Evolutionary conservation across 1,140 invertebrate species (phyloP).

Genomic region (Saxidomus purpurata): DNA sequence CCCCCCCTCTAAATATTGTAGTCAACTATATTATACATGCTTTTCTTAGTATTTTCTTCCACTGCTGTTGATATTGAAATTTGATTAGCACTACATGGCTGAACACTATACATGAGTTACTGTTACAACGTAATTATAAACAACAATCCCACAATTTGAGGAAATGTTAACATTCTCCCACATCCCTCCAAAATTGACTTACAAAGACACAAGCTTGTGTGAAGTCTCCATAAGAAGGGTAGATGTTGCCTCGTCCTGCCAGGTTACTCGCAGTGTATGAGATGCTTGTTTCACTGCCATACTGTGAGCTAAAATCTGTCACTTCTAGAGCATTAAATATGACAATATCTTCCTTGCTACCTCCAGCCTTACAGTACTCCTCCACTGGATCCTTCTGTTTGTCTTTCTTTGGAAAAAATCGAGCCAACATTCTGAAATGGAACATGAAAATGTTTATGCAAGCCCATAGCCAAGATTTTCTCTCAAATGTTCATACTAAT

Average conservation of each 20-base stretch:
- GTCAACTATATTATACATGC: no score
- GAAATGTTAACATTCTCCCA: no score
- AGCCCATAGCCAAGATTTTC: no score
- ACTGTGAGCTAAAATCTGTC: conserved; percentile 95
- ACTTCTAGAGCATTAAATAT: conserved; percentile 86
- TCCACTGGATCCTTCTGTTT: conserved; percentile 35
- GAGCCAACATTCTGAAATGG: conserved; percentile 11
- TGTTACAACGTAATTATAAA: no score
- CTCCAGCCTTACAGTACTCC: conserved; percentile 1
- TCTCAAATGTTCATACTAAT: no score
- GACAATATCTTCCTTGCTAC: conserved; percentile 17
- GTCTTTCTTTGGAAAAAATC: conserved; percentile 30
- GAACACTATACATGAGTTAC: no score
- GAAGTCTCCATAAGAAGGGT: conserved; percentile 95
- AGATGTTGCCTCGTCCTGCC: conserved; percentile 93
- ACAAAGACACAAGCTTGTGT: conserved; percentile 96
- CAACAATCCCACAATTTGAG: no score
- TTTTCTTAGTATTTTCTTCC: no score
- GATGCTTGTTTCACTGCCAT: conserved; percentile 94
- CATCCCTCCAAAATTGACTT: conserved; percentile 82
- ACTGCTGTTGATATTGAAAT: no score
- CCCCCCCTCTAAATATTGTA: no score
- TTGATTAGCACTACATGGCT: no score
- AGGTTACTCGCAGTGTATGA: conserved; percentile 96
- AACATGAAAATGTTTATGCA: no score